Evolutionary conservation across 2,797 vertebrate genomes (phyloP).

Genomic region (Rhinophrynus dorsalis): DNA sequence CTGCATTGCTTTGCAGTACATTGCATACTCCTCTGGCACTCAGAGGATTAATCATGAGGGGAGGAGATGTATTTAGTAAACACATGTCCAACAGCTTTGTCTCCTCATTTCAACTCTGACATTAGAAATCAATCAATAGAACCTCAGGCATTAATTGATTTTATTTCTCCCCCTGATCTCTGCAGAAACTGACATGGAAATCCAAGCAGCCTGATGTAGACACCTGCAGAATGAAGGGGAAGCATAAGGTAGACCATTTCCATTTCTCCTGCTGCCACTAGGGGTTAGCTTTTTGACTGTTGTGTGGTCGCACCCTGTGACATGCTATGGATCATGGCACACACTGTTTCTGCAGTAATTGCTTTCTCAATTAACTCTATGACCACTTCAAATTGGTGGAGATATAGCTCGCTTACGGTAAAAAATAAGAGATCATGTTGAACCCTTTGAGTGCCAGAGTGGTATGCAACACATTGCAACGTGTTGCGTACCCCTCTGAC

Average conservation of each 20-base stretch:
- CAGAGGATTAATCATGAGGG: constrained; percentile 64
- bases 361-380: constrained; percentile 64
- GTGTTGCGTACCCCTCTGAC: too few species aligned
- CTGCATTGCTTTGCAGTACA: too few species aligned
- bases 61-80: constrained; percentile 61
- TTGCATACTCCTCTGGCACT: too few species aligned
- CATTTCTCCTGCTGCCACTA: constrained; percentile 66
- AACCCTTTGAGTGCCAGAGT: too few species aligned
- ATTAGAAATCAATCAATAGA: constrained; percentile 63
- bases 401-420: too few species aligned
- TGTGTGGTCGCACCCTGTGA: constrained; percentile 54
- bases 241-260: constrained; percentile 89
- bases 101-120: constrained; percentile 58
- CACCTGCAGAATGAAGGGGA: constrained; percentile 99
- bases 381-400: constrained; percentile 68
- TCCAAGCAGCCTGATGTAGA: constrained; percentile 96
- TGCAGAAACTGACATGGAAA: constrained; percentile 97
- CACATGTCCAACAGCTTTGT: constrained; percentile 55
- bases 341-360: constrained; percentile 60
- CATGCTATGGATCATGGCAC: constrained; percentile 57
- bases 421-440: too few species aligned
- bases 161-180: constrained; percentile 62
- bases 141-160: constrained; percentile 66
- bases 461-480: too few species aligned
- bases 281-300: constrained; percentile 61